Base-by-base conservation (phyloP, 2,113 vertebrate species). In the Entomyzon cyanotis region DNA sequence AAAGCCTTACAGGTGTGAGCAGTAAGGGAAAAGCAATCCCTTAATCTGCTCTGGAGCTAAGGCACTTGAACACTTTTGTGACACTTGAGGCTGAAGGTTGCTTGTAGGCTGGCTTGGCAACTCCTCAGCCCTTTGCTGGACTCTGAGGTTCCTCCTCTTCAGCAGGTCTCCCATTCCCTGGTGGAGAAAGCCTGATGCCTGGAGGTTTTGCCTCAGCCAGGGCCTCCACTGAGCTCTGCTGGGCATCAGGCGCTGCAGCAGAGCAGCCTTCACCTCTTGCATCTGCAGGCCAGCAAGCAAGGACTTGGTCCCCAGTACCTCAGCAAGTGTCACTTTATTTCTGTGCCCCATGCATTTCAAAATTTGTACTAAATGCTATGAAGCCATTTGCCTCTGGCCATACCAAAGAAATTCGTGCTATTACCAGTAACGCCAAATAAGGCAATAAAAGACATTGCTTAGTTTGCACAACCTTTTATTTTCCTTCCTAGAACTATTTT, bases 401-500 rank as follows among this genome's bases (percentile, higher is more conserved):
- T 75, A 62, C 42, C 59, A 67, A 76, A 93, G 56, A 94, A 86
- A 90, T 91, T 68, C 9, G 62, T 83, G 86, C 39, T 84, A 58
- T 64, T 88, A 84, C 84, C 80, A 96, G 59, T 90, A 93, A 94
- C 20, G 35, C 94, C 94, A 95, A 94, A 94, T 95, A 95, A 96
- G 91, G 93, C 76, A 96, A 85, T 84, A 81, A 80, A 97, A 96
- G 87, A 71, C 65, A 93, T 89, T 84, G 94, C 90, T 93, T 95
- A 79, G 76, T 96, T 96, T 95, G 90, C 84, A 89, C 82, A 94
- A 92, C 76, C 69, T 95, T 95, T 91, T 92, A 83, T 95, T 95
- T 92, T 95, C 87, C 77, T 96, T 93, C 50, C 89, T 93, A 95
- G 53, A 87, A 92, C 92, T 96, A 96, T 96, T 96, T 97, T 96